Percentiles rank a stretch among this genome's conserved stretches.
Conservation (phyloP, 1,140 invertebrate species). For the Anastatus disparis region DNA sequence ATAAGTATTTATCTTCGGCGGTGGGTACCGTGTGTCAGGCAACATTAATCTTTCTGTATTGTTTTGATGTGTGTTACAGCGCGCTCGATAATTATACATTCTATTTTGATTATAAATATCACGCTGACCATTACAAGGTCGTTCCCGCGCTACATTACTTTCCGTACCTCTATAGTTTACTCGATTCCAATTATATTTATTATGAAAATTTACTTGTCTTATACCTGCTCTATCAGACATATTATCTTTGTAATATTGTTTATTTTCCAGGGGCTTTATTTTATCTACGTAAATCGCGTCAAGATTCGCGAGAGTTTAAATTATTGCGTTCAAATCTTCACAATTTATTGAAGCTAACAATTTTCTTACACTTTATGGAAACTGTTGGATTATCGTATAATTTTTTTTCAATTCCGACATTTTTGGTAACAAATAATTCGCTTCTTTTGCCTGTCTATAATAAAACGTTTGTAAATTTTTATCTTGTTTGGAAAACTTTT, state of each 20-base stretch:
- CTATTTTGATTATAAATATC: too few relatives aligned
- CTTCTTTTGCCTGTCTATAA: conserved; percentile 40
- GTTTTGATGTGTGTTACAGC: too few relatives aligned
- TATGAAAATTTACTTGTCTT: not conserved
- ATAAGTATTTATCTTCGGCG: not conserved
- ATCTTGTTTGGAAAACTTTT: conserved; percentile 13
- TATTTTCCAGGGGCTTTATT: conserved; percentile 14
- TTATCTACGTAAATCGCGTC: conserved; percentile 29
- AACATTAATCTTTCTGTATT: not conserved
- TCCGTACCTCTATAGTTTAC: too few relatives aligned
- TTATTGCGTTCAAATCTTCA: conserved; percentile 10
- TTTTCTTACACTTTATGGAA: conserved; percentile 33
- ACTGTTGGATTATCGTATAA: conserved; percentile 41
- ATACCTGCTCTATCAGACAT: not conserved
- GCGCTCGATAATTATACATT: not conserved
- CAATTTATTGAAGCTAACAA: conserved; percentile 31
- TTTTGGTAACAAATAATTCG: conserved; percentile 37
- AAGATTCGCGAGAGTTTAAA: conserved; percentile 35
- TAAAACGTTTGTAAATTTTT: conserved; percentile 40
- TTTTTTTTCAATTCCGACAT: conserved; percentile 41
- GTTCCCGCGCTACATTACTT: too few relatives aligned
- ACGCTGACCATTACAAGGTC: too few relatives aligned
- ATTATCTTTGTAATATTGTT: not conserved
- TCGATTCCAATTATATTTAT: too few relatives aligned
- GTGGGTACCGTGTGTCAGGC: not conserved